Conservation (phyloP, 1,140 invertebrate species). For the Magallana angulata region DNA sequence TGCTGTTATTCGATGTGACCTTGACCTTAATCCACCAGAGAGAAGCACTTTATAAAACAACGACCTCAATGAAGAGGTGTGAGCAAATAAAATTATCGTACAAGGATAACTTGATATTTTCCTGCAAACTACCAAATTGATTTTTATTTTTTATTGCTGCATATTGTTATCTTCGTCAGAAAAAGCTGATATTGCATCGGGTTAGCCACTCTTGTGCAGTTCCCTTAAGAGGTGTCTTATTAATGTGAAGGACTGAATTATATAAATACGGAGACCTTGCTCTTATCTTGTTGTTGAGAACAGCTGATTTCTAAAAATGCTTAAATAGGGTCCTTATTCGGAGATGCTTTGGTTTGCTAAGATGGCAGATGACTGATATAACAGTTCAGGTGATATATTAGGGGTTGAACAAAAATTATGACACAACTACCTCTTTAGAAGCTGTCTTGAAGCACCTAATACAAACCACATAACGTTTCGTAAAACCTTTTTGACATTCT, state of each 20-base stretch:
- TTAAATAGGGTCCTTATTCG: background rate
- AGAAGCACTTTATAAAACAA: background rate
- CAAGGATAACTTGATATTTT: background rate
- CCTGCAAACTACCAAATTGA: background rate
- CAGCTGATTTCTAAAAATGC: conserved; percentile 14
- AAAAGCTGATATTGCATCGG: background rate
- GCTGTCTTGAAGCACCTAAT: too few relatives aligned
- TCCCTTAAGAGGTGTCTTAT: conserved; percentile 1
- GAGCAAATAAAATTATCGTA: too few relatives aligned
- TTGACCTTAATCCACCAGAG: background rate
- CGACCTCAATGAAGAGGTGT: background rate
- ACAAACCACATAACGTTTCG: too few relatives aligned
- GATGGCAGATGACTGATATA: background rate
- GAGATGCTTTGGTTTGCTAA: background rate
- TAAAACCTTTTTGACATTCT: background rate
- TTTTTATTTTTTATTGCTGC: background rate
- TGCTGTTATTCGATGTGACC: background rate
- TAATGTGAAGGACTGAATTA: background rate
- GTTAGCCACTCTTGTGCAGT: background rate
- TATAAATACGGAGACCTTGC: background rate
- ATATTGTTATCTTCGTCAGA: background rate
- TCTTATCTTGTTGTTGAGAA: background rate
- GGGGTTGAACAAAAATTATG: background rate
- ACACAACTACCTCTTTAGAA: too few relatives aligned
- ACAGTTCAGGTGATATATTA: background rate